Evolutionary conservation across 2,113 vertebrate species (phyloP), one percentile per base, ranked within the genome.

Genomic region (Spea bombifrons): DNA sequence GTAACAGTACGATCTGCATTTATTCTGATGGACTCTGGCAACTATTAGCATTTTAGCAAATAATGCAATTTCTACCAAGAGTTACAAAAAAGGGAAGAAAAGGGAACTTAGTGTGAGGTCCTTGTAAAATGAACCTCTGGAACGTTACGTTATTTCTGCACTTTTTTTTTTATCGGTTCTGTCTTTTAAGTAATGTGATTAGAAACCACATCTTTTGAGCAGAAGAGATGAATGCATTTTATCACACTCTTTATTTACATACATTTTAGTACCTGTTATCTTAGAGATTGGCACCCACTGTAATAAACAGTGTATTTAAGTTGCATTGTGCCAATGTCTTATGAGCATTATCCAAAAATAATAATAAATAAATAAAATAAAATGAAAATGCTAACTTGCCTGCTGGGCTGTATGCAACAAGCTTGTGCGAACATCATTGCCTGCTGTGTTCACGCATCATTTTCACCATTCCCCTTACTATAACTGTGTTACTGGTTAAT

Each of bases 31-130:
- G 92, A 92, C 93, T 91, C 89, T 97, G 96, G 96, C 95, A 95
- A 94, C 94, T 87, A 88, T 88, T 85, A 87, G 87, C 86, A 91
- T 93, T 97, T 95, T 92, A 93, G 93, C 96, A 97, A 98, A 98
- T 97, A 98, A 97, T 97, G 93, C 92, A 91, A 94, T 95, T 97
- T 96, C 96, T 98, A 96, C 94, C 95, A 92, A 94, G 94, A 96
- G 94, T 98, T 90, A 90, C 86, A 87, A 88, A 90, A 88, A 83
- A 84, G 47, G 43, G n/a, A 61, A 71, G 84, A 86, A 84, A 88
- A 87, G 88, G 91, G 48, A 50, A 89, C 95, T 94, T 95, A 92
- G 97, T 99, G 97, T 98, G 97, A 99, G 97, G 97, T 99, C 97
- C 94, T 95, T 95, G 95, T 94, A 96, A 93, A 93, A 89, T 89